Percentiles rank a stretch among this genome's conserved stretches.
phyloP scores from a whole-genome alignment of 2,797 vertebrate genomes.

The Linurgus olivaceus region DNA sequence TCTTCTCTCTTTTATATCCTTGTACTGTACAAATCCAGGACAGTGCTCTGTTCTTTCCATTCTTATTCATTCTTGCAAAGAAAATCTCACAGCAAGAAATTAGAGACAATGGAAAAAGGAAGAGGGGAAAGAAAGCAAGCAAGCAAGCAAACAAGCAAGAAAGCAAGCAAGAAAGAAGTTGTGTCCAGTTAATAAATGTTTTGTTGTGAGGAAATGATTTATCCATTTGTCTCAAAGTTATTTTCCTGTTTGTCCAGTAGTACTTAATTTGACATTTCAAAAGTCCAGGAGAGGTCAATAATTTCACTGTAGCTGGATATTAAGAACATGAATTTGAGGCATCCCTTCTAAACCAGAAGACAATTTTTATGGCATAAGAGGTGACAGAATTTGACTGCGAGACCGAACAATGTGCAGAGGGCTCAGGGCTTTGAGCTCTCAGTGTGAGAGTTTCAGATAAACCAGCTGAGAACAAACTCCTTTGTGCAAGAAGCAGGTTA shows the following conservation, averaged over 20 bases:
- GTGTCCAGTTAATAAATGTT: slow-evolving; percentile 8
- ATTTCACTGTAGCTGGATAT: background rate
- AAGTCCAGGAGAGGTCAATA: background rate
- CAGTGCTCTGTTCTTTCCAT: background rate
- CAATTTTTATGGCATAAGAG: background rate
- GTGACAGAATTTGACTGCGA: background rate
- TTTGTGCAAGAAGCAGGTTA: background rate
- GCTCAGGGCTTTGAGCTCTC: background rate
- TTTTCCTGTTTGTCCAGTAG: background rate
- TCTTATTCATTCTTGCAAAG: background rate
- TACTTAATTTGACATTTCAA: background rate
- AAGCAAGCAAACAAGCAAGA: background rate
- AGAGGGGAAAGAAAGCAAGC: background rate
- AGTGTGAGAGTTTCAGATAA: background rate
- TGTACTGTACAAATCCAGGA: background rate
- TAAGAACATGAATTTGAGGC: background rate
- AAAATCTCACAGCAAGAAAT: background rate
- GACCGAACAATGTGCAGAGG: background rate
- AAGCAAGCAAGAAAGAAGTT: background rate
- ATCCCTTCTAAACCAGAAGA: background rate
- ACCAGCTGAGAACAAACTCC: background rate
- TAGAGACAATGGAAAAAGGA: background rate
- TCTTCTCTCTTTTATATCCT: background rate
- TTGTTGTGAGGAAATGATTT: background rate
- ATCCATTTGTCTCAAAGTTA: background rate